Evolutionary conservation across 23 tunicate genomes (phyloP), one percentile per base, ranked within the genome.

Genomic region (Corella eumyota): DNA sequence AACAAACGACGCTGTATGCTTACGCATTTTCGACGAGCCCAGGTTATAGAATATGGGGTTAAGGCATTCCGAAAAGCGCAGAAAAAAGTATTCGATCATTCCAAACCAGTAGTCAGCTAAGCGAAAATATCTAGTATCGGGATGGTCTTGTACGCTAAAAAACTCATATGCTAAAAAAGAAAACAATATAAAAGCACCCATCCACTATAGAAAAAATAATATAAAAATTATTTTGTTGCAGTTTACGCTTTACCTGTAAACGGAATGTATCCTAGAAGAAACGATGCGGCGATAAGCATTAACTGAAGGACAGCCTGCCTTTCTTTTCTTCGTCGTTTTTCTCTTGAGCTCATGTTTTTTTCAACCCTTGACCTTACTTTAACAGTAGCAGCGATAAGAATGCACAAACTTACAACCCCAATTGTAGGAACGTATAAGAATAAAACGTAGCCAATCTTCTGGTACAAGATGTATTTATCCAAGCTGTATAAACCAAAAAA

Each of bases 41-140:
- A 86, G 70, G 59, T 86, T 86, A 65, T 86, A 86, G 44, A 86
- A 86, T 11, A 86, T 38, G 13, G 95, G 95, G 61, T 86, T 86
- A 25, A 86, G 59, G 60, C 77, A 67, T 72, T 86, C 95, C 26
- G 95, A 86, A 23, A 86, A 71, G 25, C 95, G 79, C 48, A 86
- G 69, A 61, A 60, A 50, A 25, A 86, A 73, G 36, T 86, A 86
- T 34, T 72, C 86, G n/a, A 61, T 58, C 75, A 78, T 65, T 36
- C 95, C 95, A 30, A 86, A 77, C 84, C 84, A 86, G 68, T 78
- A 76, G 52, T 86, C 95, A 0, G 47, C 48, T 13, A 36, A 25
- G 28, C 22, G 25, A 50, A 71, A 55, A 34, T 77, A 60, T 17
- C 27, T 34, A 1, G 58, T 59, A 5, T 25, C 35, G 0, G 75